phyloP scores from a whole-genome alignment of 64 coral and sea anemone species.

The Montipora cactus region DNA sequence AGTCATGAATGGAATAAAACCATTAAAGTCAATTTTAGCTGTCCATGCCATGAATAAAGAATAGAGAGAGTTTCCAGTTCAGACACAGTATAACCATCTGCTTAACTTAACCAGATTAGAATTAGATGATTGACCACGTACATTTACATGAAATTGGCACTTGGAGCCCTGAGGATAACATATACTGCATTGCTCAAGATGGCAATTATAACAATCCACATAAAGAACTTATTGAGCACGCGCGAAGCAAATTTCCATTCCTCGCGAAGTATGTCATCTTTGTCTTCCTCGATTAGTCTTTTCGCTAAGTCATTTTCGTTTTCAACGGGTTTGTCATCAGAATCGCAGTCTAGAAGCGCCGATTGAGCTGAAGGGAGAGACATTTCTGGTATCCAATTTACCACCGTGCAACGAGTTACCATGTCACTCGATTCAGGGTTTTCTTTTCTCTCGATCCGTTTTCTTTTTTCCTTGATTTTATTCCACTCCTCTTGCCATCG shows the following conservation, averaged over 20 bases:
- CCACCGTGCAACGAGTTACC: not conserved
- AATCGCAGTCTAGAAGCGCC: not conserved
- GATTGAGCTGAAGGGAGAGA: conserved; percentile 2
- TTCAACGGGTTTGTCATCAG: not conserved
- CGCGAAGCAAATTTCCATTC: conserved; percentile 76
- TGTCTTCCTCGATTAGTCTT: conserved; percentile 27
- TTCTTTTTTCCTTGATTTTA: conserved; percentile 69
- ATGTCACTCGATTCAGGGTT: conserved; percentile 13
- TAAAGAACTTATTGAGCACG: conserved; percentile 64
- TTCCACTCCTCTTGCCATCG: conserved; percentile 77
- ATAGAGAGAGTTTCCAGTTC: no score
- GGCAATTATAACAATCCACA: conserved; percentile 34
- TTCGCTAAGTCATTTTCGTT: conserved; percentile 17
- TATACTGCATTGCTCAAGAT: conserved; percentile 41
- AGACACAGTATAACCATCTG: no score
- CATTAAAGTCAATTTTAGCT: no score
- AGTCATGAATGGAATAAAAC: no score
- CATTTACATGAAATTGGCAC: conserved; percentile 62
- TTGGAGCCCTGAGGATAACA: conserved; percentile 68
- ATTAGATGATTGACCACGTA: not conserved
- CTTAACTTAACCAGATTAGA: no score
- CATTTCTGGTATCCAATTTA: conserved; percentile 39
- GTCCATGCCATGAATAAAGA: no score
- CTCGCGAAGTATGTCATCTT: conserved; percentile 42
- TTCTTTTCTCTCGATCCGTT: conserved; percentile 26